A percentile compares a stretch with the other conserved stretches of the same genome.
Conservation (phyloP, 2,113 vertebrate species). For the Athene cunicularia region DNA sequence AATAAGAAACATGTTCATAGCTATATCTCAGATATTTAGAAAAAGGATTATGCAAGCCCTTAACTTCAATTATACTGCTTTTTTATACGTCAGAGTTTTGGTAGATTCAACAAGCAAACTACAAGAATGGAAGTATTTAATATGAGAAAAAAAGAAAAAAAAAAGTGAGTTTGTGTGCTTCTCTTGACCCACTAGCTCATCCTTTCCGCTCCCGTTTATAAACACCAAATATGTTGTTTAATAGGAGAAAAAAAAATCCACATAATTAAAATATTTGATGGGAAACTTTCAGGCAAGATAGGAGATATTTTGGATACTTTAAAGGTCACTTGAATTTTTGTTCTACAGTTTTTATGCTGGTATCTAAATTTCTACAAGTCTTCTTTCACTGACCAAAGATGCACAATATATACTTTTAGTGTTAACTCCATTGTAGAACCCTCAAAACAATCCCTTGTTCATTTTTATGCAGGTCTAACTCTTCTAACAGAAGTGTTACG, state of each 20-base stretch:
- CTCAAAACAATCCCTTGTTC: neutral
- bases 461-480: neutral
- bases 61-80: neutral
- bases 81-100: neutral
- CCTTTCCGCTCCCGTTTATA: neutral
- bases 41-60: conserved; percentile 18
- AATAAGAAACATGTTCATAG: neutral
- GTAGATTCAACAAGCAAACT: neutral
- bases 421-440: neutral
- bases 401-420: neutral
- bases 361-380: neutral
- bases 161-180: neutral
- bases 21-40: neutral
- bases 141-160: no score
- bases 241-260: neutral
- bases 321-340: neutral
- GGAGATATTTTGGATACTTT: neutral
- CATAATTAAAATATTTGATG: neutral
- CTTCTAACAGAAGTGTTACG: neutral
- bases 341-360: neutral
- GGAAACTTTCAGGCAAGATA: neutral
- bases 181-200: neutral
- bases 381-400: neutral
- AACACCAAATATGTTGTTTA: neutral
- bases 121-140: neutral